A percentile compares a stretch with the other conserved stretches of the same genome.
Evolutionary conservation across 2,797 vertebrate genomes (phyloP).

Genomic region (Poeciliopsis gracilis): DNA sequence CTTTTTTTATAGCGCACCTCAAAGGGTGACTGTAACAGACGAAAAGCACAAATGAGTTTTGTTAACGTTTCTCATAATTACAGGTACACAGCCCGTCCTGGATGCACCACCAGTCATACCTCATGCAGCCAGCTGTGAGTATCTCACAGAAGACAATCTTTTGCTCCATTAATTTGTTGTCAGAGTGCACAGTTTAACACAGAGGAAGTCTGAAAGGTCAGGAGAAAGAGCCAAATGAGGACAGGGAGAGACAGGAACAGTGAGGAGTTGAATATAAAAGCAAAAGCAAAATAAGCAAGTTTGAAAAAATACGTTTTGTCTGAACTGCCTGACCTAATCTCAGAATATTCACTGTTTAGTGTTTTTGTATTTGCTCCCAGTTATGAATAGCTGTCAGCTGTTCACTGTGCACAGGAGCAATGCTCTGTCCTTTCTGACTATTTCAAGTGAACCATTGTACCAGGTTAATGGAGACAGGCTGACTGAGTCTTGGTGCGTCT

Average conservation of each 20-base stretch:
- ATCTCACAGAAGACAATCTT: not conserved
- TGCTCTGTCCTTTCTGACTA: not conserved
- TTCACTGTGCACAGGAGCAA: not conserved
- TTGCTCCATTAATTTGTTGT: not conserved
- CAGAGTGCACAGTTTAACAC: not conserved
- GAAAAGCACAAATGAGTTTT: constrained; percentile 4
- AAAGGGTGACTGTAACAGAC: constrained; percentile 38
- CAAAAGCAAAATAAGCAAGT: not conserved
- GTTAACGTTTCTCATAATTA: constrained; percentile 9
- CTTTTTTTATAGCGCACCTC: constrained; percentile 76
- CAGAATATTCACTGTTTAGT: not conserved
- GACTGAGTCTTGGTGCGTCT: not conserved
- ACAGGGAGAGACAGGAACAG: not conserved
- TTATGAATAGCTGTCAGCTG: not conserved
- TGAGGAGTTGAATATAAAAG: not conserved
- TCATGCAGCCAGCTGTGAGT: constrained; percentile 95
- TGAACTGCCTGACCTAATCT: not conserved
- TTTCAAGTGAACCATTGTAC: not conserved
- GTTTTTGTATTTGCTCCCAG: not conserved
- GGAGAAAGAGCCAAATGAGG: not conserved
- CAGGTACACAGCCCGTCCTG: constrained; percentile 92
- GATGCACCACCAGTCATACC: constrained; percentile 97
- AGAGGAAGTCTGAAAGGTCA: not conserved
- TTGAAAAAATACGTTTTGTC: not conserved
- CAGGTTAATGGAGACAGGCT: not conserved